Base-by-base conservation (phyloP, 1,140 invertebrate species). In the Ericerus pela region DNA sequence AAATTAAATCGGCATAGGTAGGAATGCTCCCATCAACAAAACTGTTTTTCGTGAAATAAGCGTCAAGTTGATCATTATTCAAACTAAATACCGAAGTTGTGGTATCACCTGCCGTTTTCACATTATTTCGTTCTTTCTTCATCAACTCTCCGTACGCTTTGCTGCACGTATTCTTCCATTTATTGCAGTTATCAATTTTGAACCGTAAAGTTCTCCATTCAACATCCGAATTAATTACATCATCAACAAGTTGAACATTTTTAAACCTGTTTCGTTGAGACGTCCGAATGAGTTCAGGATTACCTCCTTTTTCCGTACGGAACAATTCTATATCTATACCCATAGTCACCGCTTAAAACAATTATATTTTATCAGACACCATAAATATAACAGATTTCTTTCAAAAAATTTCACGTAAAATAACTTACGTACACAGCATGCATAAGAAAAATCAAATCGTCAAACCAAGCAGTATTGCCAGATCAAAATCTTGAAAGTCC, bases 321-420 rank as follows among this genome's bases (percentile, higher is more conserved):
- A 99, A 99, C 47, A 95, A 72, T 72, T 99, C 95, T 63, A 99
- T 77, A 73, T 99, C 94, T n/a, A 99, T 74, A 47, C 97, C 95
- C 96, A 99, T 99, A 14, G 4, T 47, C n/a, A n/a, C n/a, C n/a
- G n/a, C n/a, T n/a, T n/a, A n/a, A n/a, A n/a, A n/a, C n/a, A n/a
- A n/a, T n/a, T n/a, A n/a, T n/a, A n/a, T n/a, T n/a, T n/a, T n/a
- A n/a, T n/a, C n/a, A n/a, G n/a, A n/a, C n/a, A n/a, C n/a, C n/a
- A n/a, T n/a, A n/a, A n/a, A n/a, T n/a, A n/a, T n/a, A n/a, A n/a
- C n/a, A n/a, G n/a, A n/a, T n/a, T n/a, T n/a, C n/a, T n/a, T n/a
- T n/a, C n/a, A n/a, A n/a, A n/a, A n/a, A n/a, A n/a, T n/a, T n/a
- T n/a, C n/a, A n/a, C n/a, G n/a, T n/a, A n/a, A n/a, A n/a, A n/a